These are phyloP conservation scores for Gavialis gangeticus DNA, from an alignment of 2,113 vertebrate genomes.

Conservation along the genomic window DNA sequence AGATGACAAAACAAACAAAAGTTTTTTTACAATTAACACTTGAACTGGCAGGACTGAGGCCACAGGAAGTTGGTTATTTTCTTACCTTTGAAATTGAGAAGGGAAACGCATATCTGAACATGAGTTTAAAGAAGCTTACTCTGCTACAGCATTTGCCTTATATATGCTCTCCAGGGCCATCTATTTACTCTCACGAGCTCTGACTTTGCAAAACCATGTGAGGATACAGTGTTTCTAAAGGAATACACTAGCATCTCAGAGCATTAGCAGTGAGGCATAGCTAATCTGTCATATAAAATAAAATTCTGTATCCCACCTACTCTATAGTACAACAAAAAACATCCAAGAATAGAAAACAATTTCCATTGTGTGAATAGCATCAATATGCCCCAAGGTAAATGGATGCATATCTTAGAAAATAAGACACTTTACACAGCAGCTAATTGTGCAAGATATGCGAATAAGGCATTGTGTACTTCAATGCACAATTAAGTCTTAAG, in stretches of 20 bases:
- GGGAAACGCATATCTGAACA: background rate
- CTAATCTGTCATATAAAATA: accelerated
- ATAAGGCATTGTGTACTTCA: background rate
- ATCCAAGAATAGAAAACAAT: accelerated
- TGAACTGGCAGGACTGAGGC: background rate
- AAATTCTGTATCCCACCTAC: background rate
- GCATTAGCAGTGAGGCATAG: accelerated
- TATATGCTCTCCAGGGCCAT: accelerated
- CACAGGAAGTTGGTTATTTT: background rate
- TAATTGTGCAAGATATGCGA: background rate
- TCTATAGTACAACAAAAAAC: accelerated
- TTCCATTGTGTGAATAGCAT: accelerated
- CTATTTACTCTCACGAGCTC: accelerated
- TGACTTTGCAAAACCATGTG: accelerated
- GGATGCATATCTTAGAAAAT: accelerated
- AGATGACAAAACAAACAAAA: background rate
- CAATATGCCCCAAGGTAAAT: accelerated
- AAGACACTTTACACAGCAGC: background rate
- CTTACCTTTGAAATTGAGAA: background rate
- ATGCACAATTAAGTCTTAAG: background rate
- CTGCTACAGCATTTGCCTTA: background rate
- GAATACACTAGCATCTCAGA: accelerated
- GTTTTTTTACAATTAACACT: background rate
- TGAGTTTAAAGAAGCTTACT: accelerated
- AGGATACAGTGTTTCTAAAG: accelerated